Percentiles rank a stretch among this genome's conserved stretches.
Conservation (phyloP, 2,888 invertebrate species). For the Gnatocerus cornutus region DNA sequence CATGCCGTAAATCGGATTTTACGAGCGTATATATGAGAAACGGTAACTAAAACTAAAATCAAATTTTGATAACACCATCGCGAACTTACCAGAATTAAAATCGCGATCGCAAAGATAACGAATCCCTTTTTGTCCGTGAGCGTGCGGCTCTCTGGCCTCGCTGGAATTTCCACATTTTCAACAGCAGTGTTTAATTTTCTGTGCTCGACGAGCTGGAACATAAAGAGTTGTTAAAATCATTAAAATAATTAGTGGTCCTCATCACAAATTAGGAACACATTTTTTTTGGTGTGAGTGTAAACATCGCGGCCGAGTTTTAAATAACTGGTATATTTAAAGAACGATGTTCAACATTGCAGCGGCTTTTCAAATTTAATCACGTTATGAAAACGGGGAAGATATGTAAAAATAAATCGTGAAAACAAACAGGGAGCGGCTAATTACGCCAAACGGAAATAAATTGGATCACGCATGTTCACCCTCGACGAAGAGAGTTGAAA, state of each 20-base stretch:
- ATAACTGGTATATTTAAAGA: conserved; percentile 21
- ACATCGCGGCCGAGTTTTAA: conserved; percentile 12
- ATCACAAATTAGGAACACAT: neutral
- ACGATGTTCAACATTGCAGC: neutral
- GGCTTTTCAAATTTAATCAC: neutral
- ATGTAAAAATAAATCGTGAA: too few relatives aligned
- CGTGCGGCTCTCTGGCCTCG: conserved; percentile 54
- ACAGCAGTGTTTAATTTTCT: conserved; percentile 53
- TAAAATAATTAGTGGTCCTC: neutral
- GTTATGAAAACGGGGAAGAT: too few relatives aligned
- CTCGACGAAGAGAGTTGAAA: too few relatives aligned
- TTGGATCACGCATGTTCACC: too few relatives aligned
- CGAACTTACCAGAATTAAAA: conserved; percentile 55
- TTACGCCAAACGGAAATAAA: too few relatives aligned
- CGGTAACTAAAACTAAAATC: conserved; percentile 53
- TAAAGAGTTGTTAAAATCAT: neutral
- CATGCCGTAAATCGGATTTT: conserved; percentile 51
- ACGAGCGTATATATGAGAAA: conserved; percentile 56
- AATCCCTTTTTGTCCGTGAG: conserved; percentile 57
- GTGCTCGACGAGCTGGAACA: conserved; percentile 47
- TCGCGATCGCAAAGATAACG: conserved; percentile 50
- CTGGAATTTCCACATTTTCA: conserved; percentile 57
- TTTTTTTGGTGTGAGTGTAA: neutral
- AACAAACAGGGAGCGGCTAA: too few relatives aligned
- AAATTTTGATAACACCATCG: neutral